phyloP scores from a whole-genome alignment of 2,888 invertebrate species.

The Ectemnius continuus region DNA sequence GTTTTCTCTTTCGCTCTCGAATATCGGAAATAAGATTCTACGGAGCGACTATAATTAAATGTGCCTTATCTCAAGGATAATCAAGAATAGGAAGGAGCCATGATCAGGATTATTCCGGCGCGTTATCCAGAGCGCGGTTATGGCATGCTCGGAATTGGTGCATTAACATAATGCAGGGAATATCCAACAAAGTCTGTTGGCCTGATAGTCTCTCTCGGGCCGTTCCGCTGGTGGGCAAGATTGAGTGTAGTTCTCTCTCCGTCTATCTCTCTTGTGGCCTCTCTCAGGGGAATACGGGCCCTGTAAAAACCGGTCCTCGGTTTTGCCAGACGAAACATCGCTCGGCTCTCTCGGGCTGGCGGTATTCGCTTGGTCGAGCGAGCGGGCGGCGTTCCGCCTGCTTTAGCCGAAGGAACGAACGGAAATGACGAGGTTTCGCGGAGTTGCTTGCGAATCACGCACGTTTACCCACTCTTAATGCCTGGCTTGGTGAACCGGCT shows the following conservation, averaged over 20 bases:
- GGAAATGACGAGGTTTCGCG: constrained; percentile 42
- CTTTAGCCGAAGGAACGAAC: constrained; percentile 43
- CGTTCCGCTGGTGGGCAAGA: too few species aligned
- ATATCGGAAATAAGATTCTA: neutral
- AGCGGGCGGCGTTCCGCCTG: constrained; percentile 46
- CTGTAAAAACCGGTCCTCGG: constrained; percentile 51
- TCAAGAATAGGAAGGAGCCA: neutral
- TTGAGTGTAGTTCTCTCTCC: too few species aligned
- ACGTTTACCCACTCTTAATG: constrained; percentile 31
- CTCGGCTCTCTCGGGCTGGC: neutral
- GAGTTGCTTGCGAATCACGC: constrained; percentile 41
- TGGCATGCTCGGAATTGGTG: neutral
- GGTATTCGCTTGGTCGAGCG: constrained; percentile 33
- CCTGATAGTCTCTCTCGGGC: neutral
- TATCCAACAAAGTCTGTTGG: constrained; percentile 36
- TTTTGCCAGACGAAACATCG: constrained; percentile 49
- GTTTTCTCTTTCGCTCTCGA: neutral
- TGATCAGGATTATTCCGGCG: neutral
- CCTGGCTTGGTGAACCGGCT: constrained; percentile 22
- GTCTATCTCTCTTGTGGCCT: neutral
- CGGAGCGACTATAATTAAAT: neutral
- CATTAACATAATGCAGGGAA: constrained; percentile 37
- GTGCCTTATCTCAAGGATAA: neutral
- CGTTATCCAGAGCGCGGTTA: neutral
- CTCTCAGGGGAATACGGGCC: constrained; percentile 31